Evolutionary conservation across 2,888 invertebrate genomes (phyloP), one percentile per base, ranked within the genome.

Genomic region (Leptothorax acervorum): DNA sequence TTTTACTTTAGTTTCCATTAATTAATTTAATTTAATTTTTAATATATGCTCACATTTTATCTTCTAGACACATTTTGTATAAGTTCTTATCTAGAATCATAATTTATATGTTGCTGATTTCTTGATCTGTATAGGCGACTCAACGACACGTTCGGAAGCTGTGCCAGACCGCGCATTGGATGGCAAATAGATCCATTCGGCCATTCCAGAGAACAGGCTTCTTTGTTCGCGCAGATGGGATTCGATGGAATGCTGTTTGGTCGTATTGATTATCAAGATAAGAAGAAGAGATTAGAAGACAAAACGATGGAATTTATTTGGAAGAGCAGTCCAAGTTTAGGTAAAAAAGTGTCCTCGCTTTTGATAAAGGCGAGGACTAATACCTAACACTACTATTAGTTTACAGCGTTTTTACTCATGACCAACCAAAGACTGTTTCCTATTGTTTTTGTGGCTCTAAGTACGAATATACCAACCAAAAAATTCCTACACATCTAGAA

Each of bases 151-250:
- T 97, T 97, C 91, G 97, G 97, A 0, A 94, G 95, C 0, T 98
- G 98, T 92, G 98, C 96, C 0, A 95, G 96, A 5, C 98, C 98
- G 0, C 96, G 96, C 82, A 96, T 97, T 11, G 98, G 94, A 51
- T 98, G 98, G 98, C 98, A 97, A 92, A 97, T 97, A 53, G 98
- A 98, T 93, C 98, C 98, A 0, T 98, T 98, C 92, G 98, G 98
- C 0, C 98, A 98, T 92, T 97, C 98, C 0, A 95, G 98, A 4
- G 98, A 98, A 95, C 97, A 98, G 95, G 98, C 98, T 0, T 97
- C 97, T 0, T 94, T 97, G 0, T 96, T 98, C 53, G 96, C 98
- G 0, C 97, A 97, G 94, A 97, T 99, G 96, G 99, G 98, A 87
- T 99, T 97, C 92, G 98, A 99, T 93, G 99, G 98, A 0, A 95